Conservation (phyloP, 2,797 vertebrate species). For the Pseudomugil tenellus region DNA sequence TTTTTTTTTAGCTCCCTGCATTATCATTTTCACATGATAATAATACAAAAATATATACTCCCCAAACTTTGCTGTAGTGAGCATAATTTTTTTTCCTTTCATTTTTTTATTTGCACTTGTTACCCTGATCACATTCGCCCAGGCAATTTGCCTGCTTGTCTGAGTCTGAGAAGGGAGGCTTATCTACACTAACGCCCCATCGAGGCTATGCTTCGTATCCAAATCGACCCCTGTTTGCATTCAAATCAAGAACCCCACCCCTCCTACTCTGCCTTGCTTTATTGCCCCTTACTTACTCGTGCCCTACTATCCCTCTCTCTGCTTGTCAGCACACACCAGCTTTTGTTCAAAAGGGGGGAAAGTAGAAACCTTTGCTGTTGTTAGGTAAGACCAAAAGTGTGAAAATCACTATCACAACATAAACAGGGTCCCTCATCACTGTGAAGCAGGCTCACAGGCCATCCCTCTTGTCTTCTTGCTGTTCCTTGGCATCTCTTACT, state of each 20-base stretch:
- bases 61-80: constrained; percentile 47
- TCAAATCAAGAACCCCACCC: constrained; percentile 67
- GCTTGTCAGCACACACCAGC: constrained; percentile 40
- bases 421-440: constrained; percentile 37
- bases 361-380: constrained; percentile 41
- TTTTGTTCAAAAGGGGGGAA: constrained; percentile 17
- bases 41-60: constrained; percentile 60
- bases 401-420: constrained; percentile 62
- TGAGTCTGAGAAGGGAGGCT: constrained; percentile 71
- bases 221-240: constrained; percentile 70
- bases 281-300: constrained; percentile 11
- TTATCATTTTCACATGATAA: constrained; percentile 49
- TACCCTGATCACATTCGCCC: constrained; percentile 75
- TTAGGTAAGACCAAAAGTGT: constrained; percentile 68
- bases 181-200: constrained; percentile 74
- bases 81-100: constrained; percentile 21
- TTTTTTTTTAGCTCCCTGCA: constrained; percentile 18
- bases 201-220: constrained; percentile 51
- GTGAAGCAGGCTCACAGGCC: constrained; percentile 18
- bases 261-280: constrained; percentile 38
- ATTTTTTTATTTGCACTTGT: constrained; percentile 49
- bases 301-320: constrained; percentile 14
- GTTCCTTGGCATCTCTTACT: constrained; percentile 10
- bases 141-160: constrained; percentile 80
- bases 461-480: constrained; percentile 37